Evolutionary conservation across 2,797 vertebrate species (phyloP), one percentile per base, ranked within the genome.

Genomic region (Xenopus petersii): DNA sequence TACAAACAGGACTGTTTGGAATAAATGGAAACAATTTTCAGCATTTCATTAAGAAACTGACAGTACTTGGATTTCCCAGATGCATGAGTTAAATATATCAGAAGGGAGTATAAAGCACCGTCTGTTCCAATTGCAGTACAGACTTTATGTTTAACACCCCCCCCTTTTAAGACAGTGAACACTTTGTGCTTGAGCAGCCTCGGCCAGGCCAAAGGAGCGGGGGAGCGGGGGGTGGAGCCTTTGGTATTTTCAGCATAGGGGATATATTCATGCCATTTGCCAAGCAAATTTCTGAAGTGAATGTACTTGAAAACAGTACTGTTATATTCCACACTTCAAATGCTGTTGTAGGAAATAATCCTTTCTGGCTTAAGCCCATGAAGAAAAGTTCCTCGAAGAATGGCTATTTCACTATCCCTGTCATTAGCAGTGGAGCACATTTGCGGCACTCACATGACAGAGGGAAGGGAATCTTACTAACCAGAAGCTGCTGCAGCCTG

Each of bases 221-320:
- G 36, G 4, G 49, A 13, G 11, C 2, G 47, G 12, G 47, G 47
- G 47, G 47, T 2, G 74, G 74, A 61, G 71, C 76, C 76, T 79
- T 74, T 79, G 76, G 76, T 79, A 79, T 79, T 79, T 79, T 74
- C 76, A 79, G 76, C 61, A 79, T 79, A 74, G 71, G 76, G 66
- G 71, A 79, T 74, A 78, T 73, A 79, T 79, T 79, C 71, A 79
- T 73, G 55, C 61, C 48, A 71, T 79, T 56, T 79, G 76, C 76
- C 71, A 79, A 79, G 76, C 62, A 74, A 71, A 74, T 79, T 79
- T 79, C 67, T 79, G 66, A 79, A 79, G 71, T 74, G 76, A 79
- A 71, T 73, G 62, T 74, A 74, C 76, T 74, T 79, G 75, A 78
- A 74, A 79, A 79, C 66, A 79, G 71, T 54, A 12, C 70, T 70